Evolutionary conservation across 2,888 invertebrate species (phyloP).

Genomic region (Noctua janthina): DNA sequence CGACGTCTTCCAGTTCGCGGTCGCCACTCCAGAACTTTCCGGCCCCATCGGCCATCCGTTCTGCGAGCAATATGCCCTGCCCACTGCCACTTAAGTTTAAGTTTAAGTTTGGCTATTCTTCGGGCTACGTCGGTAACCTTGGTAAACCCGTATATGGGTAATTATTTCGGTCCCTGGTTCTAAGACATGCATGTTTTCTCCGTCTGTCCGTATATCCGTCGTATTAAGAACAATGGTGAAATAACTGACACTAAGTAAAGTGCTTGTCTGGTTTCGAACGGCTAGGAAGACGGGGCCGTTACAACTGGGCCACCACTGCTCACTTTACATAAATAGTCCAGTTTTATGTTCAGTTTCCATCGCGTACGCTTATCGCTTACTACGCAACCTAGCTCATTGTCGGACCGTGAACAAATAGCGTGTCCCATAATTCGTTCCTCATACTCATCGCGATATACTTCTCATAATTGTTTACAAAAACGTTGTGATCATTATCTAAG

Average conservation of each 20-base stretch:
- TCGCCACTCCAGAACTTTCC: too few relatives aligned
- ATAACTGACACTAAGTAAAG: background rate
- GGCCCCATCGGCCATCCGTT: too few relatives aligned
- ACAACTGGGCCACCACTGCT: background rate
- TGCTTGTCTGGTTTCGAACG: background rate
- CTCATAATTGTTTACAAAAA: constrained; percentile 29
- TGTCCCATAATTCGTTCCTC: constrained; percentile 60
- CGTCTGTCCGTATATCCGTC: too few relatives aligned
- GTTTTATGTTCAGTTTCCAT: background rate
- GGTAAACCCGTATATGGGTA: background rate
- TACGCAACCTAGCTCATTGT: constrained; percentile 12
- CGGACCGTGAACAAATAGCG: constrained; percentile 59
- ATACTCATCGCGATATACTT: constrained; percentile 45
- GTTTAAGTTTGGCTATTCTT: too few relatives aligned
- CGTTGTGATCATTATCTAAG: constrained; percentile 24
- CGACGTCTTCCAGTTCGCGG: too few relatives aligned
- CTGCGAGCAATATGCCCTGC: too few relatives aligned
- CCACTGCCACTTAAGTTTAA: too few relatives aligned
- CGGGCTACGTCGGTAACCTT: too few relatives aligned
- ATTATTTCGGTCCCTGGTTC: background rate
- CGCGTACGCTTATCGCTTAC: constrained; percentile 30
- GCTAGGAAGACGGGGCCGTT: background rate
- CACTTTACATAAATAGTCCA: too few relatives aligned
- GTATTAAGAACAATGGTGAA: background rate
- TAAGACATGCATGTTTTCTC: background rate